Conservation (phyloP, 2,888 invertebrate genomes). For the Alloplasta piceator region DNA sequence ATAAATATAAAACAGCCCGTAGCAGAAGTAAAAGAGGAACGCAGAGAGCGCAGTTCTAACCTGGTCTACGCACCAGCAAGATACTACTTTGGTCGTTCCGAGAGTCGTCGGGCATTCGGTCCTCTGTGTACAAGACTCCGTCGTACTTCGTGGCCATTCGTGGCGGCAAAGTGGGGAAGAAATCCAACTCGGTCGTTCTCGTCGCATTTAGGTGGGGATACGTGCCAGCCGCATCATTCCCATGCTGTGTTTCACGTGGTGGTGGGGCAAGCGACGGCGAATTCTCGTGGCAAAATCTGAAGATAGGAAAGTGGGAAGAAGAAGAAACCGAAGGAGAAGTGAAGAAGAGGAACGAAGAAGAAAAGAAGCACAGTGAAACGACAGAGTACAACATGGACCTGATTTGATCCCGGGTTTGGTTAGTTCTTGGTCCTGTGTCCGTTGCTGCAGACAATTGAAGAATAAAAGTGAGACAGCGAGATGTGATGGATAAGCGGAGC, state of each 20-base stretch:
- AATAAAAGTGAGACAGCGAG: constrained; percentile 13
- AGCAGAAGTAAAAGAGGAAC: constrained; percentile 1
- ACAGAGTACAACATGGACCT: constrained; percentile 7
- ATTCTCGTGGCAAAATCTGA: not conserved
- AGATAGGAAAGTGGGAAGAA: not conserved
- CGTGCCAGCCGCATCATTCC: not conserved
- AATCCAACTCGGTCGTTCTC: constrained; percentile 10
- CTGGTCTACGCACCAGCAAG: constrained; percentile 42
- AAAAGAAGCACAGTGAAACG: not conserved
- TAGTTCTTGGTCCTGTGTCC: constrained; percentile 1
- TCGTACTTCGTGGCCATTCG: constrained; percentile 31
- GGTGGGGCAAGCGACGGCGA: not conserved
- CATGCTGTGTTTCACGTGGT: not conserved
- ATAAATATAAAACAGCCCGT: not conserved
- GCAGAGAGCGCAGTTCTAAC: constrained; percentile 45
- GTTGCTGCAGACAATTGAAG: not conserved
- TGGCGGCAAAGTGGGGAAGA: constrained; percentile 6
- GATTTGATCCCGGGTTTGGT: constrained; percentile 9
- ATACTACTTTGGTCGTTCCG: constrained; percentile 28
- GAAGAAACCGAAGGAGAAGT: constrained; percentile 2
- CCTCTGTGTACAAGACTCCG: constrained; percentile 6
- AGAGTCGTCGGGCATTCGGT: constrained; percentile 26
- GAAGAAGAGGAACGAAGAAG: not conserved
- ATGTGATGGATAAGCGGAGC: not conserved
- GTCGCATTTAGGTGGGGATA: not conserved